Base-by-base conservation (phyloP, 1,140 invertebrate species). In the Lepidostoma basale region DNA sequence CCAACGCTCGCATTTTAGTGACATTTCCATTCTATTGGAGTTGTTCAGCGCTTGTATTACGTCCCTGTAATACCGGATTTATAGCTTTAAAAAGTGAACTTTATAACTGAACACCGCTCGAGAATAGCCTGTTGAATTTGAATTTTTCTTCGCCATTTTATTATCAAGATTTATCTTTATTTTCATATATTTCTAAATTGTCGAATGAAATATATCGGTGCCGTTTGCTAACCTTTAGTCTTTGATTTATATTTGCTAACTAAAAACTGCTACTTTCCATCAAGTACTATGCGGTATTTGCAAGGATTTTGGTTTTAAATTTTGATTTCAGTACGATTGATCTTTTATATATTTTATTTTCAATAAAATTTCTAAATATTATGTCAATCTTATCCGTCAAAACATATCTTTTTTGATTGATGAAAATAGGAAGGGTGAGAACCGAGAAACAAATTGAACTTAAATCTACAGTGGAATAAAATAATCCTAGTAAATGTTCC, bases 21-120 rank as follows among this genome's bases (percentile, higher is more conserved):
- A 62, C 39, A 22, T 65, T 40, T 42, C 33, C 30, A 1, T 65
- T 65, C 62, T 63, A 47, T 63, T 63, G 20, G 60, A 18, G 44
- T 20, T 63, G 60, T 63, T 47, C 26, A 47, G 60, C 26, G 36
- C 44, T 63, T 63, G 54, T 59, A 59, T 39, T 59, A 25, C 54
- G 54, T 59, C 54, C 10, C 54, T 39, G 54, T 59, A 59, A 59
- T 59, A 59, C 54, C 6, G 30, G 54, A 59, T 59, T 59, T 59
- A 59, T 59, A 59, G 54, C 54, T 59, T 59, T 59, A 54, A 54
- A 54, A 26, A 54, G 49, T 54, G 49, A 54, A 54, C 49, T 54
- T 54, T 54, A 54, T 54, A 54, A 54, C 49, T 16, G 49, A 54
- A 54, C 49, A 1, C 26, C 49, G 49, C 49, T 54, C 30, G 49